Evolutionary conservation across 1,140 invertebrate species (phyloP), one percentile per base, ranked within the genome.

Genomic region (Polypedilum pembai): DNA sequence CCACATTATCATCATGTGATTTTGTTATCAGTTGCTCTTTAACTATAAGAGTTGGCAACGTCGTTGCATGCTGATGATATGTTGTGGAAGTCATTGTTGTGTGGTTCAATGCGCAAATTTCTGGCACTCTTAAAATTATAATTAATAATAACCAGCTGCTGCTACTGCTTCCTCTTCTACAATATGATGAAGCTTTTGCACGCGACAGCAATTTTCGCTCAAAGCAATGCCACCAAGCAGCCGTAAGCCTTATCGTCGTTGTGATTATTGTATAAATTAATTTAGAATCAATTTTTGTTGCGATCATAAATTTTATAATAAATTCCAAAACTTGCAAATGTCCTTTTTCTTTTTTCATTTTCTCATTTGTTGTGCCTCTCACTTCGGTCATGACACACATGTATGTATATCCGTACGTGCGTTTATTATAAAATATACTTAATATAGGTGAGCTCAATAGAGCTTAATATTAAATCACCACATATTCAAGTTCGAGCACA

Each of bases 111-210:
- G 65, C 65, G 20, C 20, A 69, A 69, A 69, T 69, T 69, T 21
- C 65, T 69, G 65, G 17, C 17, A 69, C 20, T 69, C 65, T 69
- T 8, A 69, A 56, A 4, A 56, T 56, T 15, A 56, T 56, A 56
- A 56, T 56, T 56, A 56, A 56, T 56, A 56, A 56, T 56, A 56
- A 56, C 45, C 45, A 56, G 45, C 45, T 56, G 45, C 45, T 56
- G n/a, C 45, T 33, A 33, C 2, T 33, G 24, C 24, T 33, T 33
- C 24, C 24, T 33, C 5, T 33, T 33, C 24, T 33, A 33, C 5
- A 3, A 5, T 33, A 33, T 33, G 24, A 56, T n/a, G 45, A 56
- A 56, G 45, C 45, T 56, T 56, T 56, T n/a, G n/a, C 45, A 56
- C 45, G 45, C 7, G 45, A 56, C 45, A 56, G 24, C 45, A 15